phyloP scores from a whole-genome alignment of 2,797 vertebrate species.

The Loriculus beryllinus region DNA sequence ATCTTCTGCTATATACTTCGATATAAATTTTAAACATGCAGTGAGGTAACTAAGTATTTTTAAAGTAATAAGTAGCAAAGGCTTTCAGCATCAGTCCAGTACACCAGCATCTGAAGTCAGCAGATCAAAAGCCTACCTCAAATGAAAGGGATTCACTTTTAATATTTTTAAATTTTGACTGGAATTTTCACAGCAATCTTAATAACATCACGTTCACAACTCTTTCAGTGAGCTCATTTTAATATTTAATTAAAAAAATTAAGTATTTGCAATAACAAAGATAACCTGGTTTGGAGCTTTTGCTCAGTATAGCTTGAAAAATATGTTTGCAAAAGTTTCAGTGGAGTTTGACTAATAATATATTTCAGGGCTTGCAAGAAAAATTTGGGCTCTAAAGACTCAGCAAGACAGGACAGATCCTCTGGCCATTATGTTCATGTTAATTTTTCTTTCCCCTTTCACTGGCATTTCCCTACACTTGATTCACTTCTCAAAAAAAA shows the following conservation, averaged over 20 bases:
- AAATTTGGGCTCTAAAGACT: neutral
- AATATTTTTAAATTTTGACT: neutral
- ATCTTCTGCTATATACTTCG: neutral
- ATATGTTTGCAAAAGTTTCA: neutral
- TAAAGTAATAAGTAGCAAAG: neutral
- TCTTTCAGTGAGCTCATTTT: neutral
- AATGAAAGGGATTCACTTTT: neutral
- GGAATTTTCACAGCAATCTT: neutral
- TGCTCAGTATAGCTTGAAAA: neutral
- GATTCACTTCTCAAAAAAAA: neutral
- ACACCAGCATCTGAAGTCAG: neutral
- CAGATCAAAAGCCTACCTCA: neutral
- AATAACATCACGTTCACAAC: neutral
- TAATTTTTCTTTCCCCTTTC: neutral
- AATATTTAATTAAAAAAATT: neutral
- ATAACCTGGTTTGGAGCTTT: neutral
- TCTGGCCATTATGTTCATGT: neutral
- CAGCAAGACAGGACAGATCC: neutral
- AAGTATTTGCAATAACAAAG: neutral
- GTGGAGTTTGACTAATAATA: neutral
- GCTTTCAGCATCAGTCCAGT: neutral
- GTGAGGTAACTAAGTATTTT: neutral
- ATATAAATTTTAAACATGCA: neutral
- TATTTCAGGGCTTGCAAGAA: neutral
- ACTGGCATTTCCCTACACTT: neutral